Conservation (phyloP, 37 sponge, comb jelly and placozoan species). For the Cladorhizidae sp. region DNA sequence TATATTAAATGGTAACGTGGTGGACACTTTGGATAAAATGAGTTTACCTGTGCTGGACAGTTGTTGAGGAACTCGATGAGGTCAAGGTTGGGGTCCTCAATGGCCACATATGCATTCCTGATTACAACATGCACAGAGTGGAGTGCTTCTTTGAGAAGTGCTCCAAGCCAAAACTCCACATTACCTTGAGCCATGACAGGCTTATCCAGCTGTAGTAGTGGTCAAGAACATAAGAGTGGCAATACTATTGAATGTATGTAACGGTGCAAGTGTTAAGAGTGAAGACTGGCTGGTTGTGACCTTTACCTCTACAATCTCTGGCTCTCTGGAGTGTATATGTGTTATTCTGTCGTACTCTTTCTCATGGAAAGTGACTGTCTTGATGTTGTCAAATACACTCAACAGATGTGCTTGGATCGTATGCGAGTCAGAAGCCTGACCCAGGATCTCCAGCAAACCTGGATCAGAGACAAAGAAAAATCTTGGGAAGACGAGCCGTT, state of each 20-base stretch:
- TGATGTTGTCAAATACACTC: conserved; percentile 98
- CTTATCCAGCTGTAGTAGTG: conserved; percentile 72
- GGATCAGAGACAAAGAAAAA: conserved; percentile 99
- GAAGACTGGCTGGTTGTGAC: neutral
- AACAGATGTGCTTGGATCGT: conserved; percentile 97
- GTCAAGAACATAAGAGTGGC: neutral
- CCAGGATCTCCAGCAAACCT: conserved; percentile 96
- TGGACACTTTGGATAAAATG: too few relatives aligned
- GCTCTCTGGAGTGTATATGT: conserved; percentile 95
- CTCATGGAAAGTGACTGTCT: conserved; percentile 94
- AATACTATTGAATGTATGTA: neutral
- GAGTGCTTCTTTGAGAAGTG: conserved; percentile 62
- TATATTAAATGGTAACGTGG: too few relatives aligned
- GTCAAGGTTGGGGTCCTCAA: conserved; percentile 90
- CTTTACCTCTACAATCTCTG: conserved; percentile 92
- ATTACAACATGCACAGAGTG: conserved; percentile 86
- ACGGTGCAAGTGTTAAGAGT: neutral
- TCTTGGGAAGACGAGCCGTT: conserved; percentile 94
- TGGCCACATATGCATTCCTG: conserved; percentile 70
- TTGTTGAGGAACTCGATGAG: conserved; percentile 85
- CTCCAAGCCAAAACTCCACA: conserved; percentile 95
- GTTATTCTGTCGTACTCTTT: conserved; percentile 97
- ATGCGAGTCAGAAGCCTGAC: conserved; percentile 97
- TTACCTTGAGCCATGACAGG: conserved; percentile 92
- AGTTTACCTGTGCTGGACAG: conserved; percentile 87